phyloP scores from a whole-genome alignment of 2,113 vertebrate species.

The Pseudolaguvia tuberculata region DNA sequence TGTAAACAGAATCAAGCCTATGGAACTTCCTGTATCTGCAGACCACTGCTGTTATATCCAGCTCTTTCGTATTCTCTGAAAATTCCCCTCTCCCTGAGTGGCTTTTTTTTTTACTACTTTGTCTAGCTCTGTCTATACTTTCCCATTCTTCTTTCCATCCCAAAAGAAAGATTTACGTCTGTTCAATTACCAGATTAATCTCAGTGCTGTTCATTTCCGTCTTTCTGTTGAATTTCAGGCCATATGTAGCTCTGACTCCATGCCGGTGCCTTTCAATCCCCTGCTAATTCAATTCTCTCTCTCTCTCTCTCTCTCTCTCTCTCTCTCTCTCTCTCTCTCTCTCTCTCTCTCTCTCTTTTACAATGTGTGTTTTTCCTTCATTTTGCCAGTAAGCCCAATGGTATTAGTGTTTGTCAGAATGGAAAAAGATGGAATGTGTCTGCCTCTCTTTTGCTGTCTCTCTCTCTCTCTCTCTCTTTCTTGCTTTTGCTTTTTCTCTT shows the following conservation, averaged over 20 bases:
- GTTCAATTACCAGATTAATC: not conserved
- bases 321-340: not conserved
- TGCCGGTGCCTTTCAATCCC: constrained; percentile 15
- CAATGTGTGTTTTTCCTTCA: not conserved
- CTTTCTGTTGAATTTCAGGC: constrained; percentile 5
- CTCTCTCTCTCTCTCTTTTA: not conserved
- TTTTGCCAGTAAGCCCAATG: constrained; percentile 28
- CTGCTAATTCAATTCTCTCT: constrained; percentile 13
- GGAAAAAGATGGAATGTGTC: constrained; percentile 18
- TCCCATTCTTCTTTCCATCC: not conserved
- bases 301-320: not conserved
- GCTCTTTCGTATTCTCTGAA: not conserved
- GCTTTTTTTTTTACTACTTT: not conserved
- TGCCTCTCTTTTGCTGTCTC: not conserved
- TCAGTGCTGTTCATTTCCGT: not conserved
- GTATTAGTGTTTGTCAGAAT: constrained; percentile 37
- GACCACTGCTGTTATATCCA: constrained; percentile 4
- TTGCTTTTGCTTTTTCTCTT: not conserved
- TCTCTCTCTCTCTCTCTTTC: not conserved
- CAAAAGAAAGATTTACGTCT: constrained; percentile 11
- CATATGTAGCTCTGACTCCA: constrained; percentile 11
- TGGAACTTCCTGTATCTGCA: constrained; percentile 17
- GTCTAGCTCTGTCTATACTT: not conserved
- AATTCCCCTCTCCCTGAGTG: not conserved
- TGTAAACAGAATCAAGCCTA: constrained; percentile 22